Evolutionary conservation across 1,140 invertebrate genomes (phyloP).

Genomic region (Polypedilum vanderplanki): DNA sequence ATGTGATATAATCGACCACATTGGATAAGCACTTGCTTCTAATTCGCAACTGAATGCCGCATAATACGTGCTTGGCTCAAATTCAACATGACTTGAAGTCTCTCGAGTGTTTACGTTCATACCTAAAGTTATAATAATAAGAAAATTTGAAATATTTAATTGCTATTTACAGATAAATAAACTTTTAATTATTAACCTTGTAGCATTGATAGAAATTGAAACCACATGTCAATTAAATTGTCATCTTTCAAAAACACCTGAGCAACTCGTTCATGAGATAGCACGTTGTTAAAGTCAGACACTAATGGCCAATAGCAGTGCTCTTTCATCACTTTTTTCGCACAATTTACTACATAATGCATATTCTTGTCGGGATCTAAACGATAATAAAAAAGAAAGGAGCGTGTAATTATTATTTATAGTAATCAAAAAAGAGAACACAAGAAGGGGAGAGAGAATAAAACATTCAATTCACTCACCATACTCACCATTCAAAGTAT

Average conservation of each 20-base stretch:
- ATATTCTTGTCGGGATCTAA: conserved; percentile 70
- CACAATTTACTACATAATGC: conserved; percentile 90
- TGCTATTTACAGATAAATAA: conserved; percentile 29
- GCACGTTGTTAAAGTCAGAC: conserved; percentile 94
- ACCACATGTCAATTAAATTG: conserved; percentile 86
- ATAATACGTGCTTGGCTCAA: conserved; percentile 94
- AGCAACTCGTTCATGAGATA: conserved; percentile 86
- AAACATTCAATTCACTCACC: conserved; percentile 1
- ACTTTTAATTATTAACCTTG: conserved; percentile 59
- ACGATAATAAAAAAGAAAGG: background rate
- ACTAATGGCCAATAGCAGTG: conserved; percentile 98
- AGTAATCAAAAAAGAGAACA: conserved; percentile 12
- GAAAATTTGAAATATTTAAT: conserved; percentile 31
- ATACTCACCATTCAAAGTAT: conserved; percentile 70
- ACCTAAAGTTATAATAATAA: conserved; percentile 48
- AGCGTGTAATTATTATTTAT: background rate
- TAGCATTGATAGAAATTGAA: conserved; percentile 85
- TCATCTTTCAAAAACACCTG: conserved; percentile 82
- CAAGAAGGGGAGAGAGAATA: background rate
- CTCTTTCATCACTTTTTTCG: conserved; percentile 86
- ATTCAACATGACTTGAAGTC: conserved; percentile 86
- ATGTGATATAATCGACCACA: conserved; percentile 93
- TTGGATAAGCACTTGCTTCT: conserved; percentile 91
- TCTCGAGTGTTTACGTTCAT: conserved; percentile 95
- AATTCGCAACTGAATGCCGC: conserved; percentile 94